These are phyloP conservation scores for Chondrosia reniformis DNA, from an alignment of 37 sponge, comb jelly and placozoan species.

Conservation along the genomic window DNA sequence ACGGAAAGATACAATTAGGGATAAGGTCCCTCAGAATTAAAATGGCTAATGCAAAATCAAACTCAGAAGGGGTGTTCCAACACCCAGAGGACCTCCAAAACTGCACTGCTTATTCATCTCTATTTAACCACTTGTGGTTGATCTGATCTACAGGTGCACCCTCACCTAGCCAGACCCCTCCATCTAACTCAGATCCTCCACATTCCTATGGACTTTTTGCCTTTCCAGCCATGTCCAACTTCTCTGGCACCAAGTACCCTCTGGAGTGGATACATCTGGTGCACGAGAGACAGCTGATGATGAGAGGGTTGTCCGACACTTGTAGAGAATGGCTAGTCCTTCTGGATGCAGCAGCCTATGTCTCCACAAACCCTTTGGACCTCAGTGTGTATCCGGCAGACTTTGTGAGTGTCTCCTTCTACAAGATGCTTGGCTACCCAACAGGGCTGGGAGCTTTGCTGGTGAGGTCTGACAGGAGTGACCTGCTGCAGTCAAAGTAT, in stretches of 20 bases:
- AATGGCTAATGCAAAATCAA: no score
- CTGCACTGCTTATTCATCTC: no score
- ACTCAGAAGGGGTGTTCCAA: no score
- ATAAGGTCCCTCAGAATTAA: no score
- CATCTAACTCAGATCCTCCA: no score
- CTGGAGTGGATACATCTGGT: conserved; percentile 51
- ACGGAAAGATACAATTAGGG: no score
- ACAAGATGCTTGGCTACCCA: conserved; percentile 96
- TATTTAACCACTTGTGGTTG: no score
- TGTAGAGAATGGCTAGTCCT: conserved; percentile 44
- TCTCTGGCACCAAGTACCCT: conserved; percentile 88
- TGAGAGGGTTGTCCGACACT: not conserved
- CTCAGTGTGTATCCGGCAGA: conserved; percentile 58
- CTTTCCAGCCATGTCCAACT: conserved; percentile 92
- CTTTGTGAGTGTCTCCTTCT: conserved; percentile 89
- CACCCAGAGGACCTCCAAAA: no score
- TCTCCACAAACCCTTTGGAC: conserved; percentile 69
- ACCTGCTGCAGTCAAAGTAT: conserved; percentile 48
- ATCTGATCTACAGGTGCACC: no score
- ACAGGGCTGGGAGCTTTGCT: conserved; percentile 91
- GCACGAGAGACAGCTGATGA: not conserved
- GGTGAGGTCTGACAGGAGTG: conserved; percentile 50
- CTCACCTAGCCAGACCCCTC: no score
- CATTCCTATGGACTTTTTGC: conserved; percentile 70
- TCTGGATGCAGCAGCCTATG: conserved; percentile 80